phyloP scores from a whole-genome alignment of 2,113 vertebrate genomes.

The Dissostichus mawsoni region DNA sequence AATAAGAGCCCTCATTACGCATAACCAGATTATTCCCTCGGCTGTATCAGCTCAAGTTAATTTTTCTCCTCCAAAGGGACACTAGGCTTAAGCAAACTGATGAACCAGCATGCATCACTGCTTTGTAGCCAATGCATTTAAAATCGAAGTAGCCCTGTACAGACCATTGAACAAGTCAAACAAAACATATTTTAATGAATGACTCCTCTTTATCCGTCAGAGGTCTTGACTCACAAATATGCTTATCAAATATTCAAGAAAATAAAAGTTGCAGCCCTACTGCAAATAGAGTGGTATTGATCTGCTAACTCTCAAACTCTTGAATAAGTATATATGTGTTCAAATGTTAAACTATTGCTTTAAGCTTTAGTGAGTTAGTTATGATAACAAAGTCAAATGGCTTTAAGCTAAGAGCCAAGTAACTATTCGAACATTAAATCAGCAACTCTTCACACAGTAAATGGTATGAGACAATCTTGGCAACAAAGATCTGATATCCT shows the following conservation, averaged over 20 bases:
- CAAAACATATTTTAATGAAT: constrained; percentile 41
- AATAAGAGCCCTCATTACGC: constrained; percentile 74
- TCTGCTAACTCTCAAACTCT: neutral
- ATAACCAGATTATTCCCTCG: constrained; percentile 73
- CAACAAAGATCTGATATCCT: neutral
- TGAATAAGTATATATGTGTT: neutral
- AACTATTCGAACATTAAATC: neutral
- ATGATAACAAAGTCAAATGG: neutral
- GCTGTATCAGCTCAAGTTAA: constrained; percentile 34
- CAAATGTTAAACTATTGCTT: neutral
- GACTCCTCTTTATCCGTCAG: neutral
- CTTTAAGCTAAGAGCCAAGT: neutral
- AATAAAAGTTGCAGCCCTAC: neutral
- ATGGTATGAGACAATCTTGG: neutral
- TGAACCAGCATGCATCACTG: constrained; percentile 15
- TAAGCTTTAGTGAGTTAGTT: neutral
- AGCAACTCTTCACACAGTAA: neutral
- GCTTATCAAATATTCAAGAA: neutral
- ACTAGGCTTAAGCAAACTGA: constrained; percentile 32
- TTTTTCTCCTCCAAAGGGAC: constrained; percentile 43
- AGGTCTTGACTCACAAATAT: neutral
- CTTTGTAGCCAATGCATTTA: neutral
- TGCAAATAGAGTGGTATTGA: neutral
- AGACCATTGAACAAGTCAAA: constrained; percentile 35
- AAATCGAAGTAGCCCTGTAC: constrained; percentile 6